Percentiles rank a stretch among this genome's conserved stretches.
These are phyloP conservation scores for Mohoua ochrocephala DNA, from an alignment of 2,113 vertebrate genomes.

Conservation along the genomic window DNA sequence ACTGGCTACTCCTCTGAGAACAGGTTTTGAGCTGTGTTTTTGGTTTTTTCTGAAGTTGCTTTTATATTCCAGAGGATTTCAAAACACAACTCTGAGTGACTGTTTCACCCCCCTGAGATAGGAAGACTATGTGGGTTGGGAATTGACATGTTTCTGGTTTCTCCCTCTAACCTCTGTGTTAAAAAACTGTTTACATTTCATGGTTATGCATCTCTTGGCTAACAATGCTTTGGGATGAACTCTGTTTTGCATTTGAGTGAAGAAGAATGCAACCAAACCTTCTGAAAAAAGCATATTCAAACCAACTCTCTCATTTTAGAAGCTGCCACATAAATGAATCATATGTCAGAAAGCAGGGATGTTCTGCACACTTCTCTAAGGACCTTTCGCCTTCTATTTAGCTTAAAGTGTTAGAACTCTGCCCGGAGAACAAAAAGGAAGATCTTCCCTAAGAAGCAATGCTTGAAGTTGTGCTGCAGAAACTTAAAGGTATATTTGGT, in stretches of 20 bases:
- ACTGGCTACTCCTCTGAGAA: not conserved
- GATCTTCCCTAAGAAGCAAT: not conserved
- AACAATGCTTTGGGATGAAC: not conserved
- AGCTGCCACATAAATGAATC: not conserved
- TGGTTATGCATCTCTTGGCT: not conserved
- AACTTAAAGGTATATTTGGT: not conserved
- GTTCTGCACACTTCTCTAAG: not conserved
- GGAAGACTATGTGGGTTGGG: not conserved
- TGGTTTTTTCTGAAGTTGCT: not conserved
- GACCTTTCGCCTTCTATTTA: not conserved
- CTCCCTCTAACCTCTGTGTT: not conserved
- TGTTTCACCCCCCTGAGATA: not conserved
- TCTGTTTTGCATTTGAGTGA: conserved; percentile 2
- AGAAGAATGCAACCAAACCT: not conserved
- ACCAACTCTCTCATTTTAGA: not conserved
- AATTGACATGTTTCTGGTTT: not conserved
- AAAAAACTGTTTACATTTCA: not conserved
- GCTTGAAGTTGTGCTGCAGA: not conserved
- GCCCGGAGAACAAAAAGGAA: not conserved
- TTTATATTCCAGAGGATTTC: conserved; percentile 15
- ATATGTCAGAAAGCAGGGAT: not conserved
- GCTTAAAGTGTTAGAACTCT: not conserved
- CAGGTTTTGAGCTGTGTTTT: not conserved
- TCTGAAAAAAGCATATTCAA: not conserved
- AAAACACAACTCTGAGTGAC: not conserved